phyloP scores from a whole-genome alignment of 2,888 invertebrate genomes.

The Rotaria sp. region DNA sequence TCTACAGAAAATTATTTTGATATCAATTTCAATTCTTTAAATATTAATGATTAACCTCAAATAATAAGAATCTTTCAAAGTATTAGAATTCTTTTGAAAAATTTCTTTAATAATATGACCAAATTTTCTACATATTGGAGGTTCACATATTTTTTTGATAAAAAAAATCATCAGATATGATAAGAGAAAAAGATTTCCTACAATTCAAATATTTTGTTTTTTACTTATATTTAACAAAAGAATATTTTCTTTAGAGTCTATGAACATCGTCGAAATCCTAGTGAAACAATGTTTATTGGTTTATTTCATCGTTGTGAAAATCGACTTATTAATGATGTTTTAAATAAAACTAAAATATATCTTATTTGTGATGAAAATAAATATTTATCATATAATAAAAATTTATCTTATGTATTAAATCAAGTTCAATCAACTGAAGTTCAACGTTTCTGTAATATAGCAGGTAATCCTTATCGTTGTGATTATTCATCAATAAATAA shows the following conservation, averaged over 20 bases:
- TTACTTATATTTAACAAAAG: too few species aligned
- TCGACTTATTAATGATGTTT: background rate
- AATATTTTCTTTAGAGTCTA: background rate
- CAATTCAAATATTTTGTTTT: too few species aligned
- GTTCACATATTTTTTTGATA: too few species aligned
- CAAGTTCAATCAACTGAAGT: background rate
- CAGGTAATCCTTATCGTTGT: background rate
- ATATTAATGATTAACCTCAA: too few species aligned
- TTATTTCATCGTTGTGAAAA: slow-evolving; percentile 30
- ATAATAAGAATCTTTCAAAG: too few species aligned
- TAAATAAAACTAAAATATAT: background rate
- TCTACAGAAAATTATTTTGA: too few species aligned
- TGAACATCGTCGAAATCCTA: slow-evolving; percentile 4
- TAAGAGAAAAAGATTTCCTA: too few species aligned
- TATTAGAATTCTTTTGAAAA: too few species aligned
- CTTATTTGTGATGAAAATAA: background rate
- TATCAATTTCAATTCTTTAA: too few species aligned
- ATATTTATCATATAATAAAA: background rate
- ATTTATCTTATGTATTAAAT: background rate
- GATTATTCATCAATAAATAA: background rate
- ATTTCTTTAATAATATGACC: too few species aligned
- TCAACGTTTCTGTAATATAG: background rate
- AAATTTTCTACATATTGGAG: too few species aligned
- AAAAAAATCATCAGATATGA: too few species aligned
- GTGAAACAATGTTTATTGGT: background rate